phyloP scores from a whole-genome alignment of 1,140 invertebrate genomes.

The Drosophila varians region DNA sequence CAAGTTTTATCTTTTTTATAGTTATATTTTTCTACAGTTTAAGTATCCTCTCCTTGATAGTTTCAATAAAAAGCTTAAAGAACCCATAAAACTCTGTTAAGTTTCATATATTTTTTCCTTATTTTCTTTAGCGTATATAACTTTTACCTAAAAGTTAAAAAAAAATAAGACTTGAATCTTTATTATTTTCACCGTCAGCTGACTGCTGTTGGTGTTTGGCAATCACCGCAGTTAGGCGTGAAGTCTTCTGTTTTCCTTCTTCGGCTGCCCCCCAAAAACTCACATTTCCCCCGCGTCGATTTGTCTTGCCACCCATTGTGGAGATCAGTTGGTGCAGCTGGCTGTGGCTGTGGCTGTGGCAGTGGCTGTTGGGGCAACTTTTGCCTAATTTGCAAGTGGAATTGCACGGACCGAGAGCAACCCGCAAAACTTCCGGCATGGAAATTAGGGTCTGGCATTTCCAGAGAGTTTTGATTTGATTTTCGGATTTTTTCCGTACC shows the following conservation, averaged over 20 bases:
- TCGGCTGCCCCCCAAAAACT: conserved; percentile 1
- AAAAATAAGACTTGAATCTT: too few species aligned
- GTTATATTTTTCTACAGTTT: too few species aligned
- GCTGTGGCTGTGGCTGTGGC: conserved; percentile 25
- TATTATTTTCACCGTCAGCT: conserved; percentile 27
- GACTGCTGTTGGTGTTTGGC: conserved; percentile 47
- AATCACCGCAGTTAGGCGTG: conserved; percentile 67
- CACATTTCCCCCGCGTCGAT: conserved; percentile 14
- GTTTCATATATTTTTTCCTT: background rate
- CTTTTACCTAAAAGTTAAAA: too few species aligned
- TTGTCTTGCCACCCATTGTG: conserved; percentile 18
- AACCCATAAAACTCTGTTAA: background rate
- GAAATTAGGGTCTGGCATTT: conserved; percentile 69
- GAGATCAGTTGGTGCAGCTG: conserved; percentile 32
- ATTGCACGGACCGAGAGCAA: conserved; percentile 57
- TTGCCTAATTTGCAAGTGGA: conserved; percentile 70
- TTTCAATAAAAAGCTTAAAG: too few species aligned
- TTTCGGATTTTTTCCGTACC: conserved; percentile 34
- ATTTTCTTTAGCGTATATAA: conserved; percentile 5
- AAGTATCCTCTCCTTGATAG: too few species aligned
- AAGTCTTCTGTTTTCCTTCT: conserved; percentile 56
- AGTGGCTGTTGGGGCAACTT: conserved; percentile 40
- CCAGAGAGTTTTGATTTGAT: conserved; percentile 63
- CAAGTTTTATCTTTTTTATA: too few species aligned
- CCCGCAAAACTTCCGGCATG: conserved; percentile 66